Evolutionary conservation across 2,888 invertebrate species (phyloP).

Genomic region (Temnothorax unifasciatus): DNA sequence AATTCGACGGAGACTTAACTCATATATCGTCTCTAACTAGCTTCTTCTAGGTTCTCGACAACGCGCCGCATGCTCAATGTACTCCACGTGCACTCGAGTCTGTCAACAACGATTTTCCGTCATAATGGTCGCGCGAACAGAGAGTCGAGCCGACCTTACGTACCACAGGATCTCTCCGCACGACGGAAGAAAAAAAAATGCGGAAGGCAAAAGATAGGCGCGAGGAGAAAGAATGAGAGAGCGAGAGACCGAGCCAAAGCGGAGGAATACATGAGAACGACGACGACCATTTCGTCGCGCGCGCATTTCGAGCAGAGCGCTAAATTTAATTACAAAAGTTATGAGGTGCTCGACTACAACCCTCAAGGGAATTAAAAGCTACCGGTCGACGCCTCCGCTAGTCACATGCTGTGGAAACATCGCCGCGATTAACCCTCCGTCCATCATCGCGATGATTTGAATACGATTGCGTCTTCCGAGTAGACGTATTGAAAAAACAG

Average conservation of each 20-base stretch:
- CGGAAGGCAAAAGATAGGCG: conserved; percentile 33
- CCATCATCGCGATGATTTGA: conserved; percentile 40
- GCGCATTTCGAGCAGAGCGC: conserved; percentile 62
- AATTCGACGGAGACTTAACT: conserved; percentile 15
- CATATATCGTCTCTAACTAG: conserved; percentile 32
- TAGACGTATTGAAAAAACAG: background rate
- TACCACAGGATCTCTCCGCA: conserved; percentile 53
- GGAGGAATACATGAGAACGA: conserved; percentile 24
- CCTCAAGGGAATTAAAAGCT: conserved; percentile 56
- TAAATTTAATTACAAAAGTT: conserved; percentile 78
- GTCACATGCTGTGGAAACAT: conserved; percentile 50
- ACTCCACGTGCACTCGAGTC: conserved; percentile 68
- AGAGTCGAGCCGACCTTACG: conserved; percentile 36
- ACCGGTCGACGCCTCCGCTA: conserved; percentile 36
- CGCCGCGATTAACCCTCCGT: conserved; percentile 39
- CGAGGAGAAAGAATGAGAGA: conserved; percentile 15
- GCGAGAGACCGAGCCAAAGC: conserved; percentile 15
- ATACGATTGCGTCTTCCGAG: background rate
- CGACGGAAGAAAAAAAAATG: conserved; percentile 38
- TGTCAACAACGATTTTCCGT: conserved; percentile 74
- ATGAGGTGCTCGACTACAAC: conserved; percentile 70
- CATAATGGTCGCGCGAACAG: conserved; percentile 66
- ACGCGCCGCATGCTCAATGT: conserved; percentile 60
- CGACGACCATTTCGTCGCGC: conserved; percentile 16
- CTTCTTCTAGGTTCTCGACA: conserved; percentile 37